Evolutionary conservation across 2,797 vertebrate species (phyloP).

Genomic region (Euphonia xanthogaster): DNA sequence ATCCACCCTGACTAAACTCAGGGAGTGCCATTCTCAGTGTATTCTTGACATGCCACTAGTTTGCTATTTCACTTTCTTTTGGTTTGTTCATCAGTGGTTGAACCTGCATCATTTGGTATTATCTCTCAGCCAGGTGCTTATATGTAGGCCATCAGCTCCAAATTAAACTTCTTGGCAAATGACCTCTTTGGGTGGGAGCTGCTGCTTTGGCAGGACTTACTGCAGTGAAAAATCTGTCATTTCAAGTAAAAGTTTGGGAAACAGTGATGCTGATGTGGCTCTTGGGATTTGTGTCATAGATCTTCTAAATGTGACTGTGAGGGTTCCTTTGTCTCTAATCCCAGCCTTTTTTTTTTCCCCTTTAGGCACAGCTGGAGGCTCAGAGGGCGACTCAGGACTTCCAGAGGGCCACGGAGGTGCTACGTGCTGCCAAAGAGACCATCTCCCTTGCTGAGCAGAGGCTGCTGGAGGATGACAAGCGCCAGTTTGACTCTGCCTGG

Average conservation of each 20-base stretch:
- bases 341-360: background rate
- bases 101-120: background rate
- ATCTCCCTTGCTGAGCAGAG: slow-evolving; percentile 93
- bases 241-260: background rate
- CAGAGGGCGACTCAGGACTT: slow-evolving; percentile 95
- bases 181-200: background rate
- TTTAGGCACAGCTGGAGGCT: slow-evolving; percentile 92
- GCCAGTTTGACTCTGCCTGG: slow-evolving; percentile 97
- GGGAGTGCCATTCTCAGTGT: background rate
- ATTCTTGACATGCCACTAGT: background rate
- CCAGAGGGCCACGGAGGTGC: slow-evolving; percentile 92
- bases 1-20: background rate
- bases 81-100: background rate
- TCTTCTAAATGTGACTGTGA: fast-evolving
- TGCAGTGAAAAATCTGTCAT: background rate
- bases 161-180: background rate
- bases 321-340: background rate
- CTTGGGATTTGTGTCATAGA: background rate
- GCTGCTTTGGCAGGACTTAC: background rate
- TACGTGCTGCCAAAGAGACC: slow-evolving; percentile 93
- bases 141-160: background rate
- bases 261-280: fast-evolving
- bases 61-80: background rate
- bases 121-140: background rate
- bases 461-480: slow-evolving; percentile 90